Conservation (phyloP, 2,888 invertebrate genomes). For the Nudaria mundana region DNA sequence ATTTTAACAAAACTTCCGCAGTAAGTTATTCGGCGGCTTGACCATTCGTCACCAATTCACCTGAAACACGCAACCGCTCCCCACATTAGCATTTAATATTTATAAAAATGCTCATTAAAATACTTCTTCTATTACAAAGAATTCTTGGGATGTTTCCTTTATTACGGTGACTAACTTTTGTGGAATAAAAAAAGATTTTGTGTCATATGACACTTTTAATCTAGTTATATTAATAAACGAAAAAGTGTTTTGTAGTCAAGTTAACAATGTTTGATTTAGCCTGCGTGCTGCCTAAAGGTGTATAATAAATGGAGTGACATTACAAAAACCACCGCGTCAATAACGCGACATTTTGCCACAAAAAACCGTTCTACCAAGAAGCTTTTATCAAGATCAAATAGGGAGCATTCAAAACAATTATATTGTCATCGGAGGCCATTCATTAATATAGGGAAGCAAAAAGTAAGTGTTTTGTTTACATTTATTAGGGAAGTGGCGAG, state of each 20-base stretch:
- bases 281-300: slow-evolving; percentile 14
- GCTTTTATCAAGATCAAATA: slow-evolving; percentile 53
- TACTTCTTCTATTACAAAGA: slow-evolving; percentile 63
- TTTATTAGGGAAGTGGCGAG: slow-evolving; percentile 73
- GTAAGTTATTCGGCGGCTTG: slow-evolving; percentile 31
- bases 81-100: slow-evolving; percentile 55
- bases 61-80: slow-evolving; percentile 47
- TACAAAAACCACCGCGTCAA: slow-evolving; percentile 41
- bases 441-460: slow-evolving; percentile 66
- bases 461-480: slow-evolving; percentile 76
- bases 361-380: slow-evolving; percentile 39
- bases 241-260: background rate
- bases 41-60: slow-evolving; percentile 41
- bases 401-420: slow-evolving; percentile 66
- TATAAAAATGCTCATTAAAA: slow-evolving; percentile 70
- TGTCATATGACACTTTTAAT: slow-evolving; percentile 30
- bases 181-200: slow-evolving; percentile 37
- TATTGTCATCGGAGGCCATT: slow-evolving; percentile 60
- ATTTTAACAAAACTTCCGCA: slow-evolving; percentile 73
- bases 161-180: slow-evolving; percentile 50
- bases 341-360: slow-evolving; percentile 44
- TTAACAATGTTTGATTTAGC: slow-evolving; percentile 7
- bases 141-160: slow-evolving; percentile 47
- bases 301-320: slow-evolving; percentile 26
- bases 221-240: background rate